Evolutionary conservation across 2,888 invertebrate species (phyloP).

Genomic region (Caenorhabditis macrosperma): DNA sequence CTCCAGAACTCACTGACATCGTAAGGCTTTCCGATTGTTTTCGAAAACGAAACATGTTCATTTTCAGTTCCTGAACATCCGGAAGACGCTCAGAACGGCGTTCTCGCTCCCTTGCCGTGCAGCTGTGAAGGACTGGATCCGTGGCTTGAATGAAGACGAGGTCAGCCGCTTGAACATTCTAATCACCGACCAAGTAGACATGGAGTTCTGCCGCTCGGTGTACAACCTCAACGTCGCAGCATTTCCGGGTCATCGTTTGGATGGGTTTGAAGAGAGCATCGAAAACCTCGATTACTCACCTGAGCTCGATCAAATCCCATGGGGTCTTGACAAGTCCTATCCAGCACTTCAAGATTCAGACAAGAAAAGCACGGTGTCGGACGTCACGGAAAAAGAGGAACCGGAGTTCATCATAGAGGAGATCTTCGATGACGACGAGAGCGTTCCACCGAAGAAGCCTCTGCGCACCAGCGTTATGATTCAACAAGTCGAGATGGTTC

Average conservation of each 20-base stretch:
- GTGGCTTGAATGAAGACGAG: slow-evolving; percentile 20
- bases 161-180: slow-evolving; percentile 31
- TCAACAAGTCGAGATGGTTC: slow-evolving; percentile 43
- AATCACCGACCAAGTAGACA: slow-evolving; percentile 46
- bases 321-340: neutral
- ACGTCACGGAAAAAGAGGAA: slow-evolving; percentile 3
- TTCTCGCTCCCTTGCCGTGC: slow-evolving; percentile 22
- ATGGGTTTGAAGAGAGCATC: neutral
- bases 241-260: neutral
- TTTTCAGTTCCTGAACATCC: slow-evolving; percentile 31
- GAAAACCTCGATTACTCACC: neutral
- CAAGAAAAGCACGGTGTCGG: neutral
- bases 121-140: slow-evolving; percentile 26
- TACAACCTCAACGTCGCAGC: slow-evolving; percentile 13
- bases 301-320: neutral
- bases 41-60: neutral
- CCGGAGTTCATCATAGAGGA: slow-evolving; percentile 39
- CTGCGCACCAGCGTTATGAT: slow-evolving; percentile 31
- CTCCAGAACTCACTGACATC: slow-evolving; percentile 46
- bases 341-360: slow-evolving; percentile 15
- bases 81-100: slow-evolving; percentile 7
- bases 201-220: slow-evolving; percentile 19
- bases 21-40: slow-evolving; percentile 27
- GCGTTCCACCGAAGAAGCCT: slow-evolving; percentile 9
- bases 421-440: slow-evolving; percentile 6